Evolutionary conservation across 2,888 invertebrate genomes (phyloP).

Genomic region (Gastracanthus pulcherrimus): DNA sequence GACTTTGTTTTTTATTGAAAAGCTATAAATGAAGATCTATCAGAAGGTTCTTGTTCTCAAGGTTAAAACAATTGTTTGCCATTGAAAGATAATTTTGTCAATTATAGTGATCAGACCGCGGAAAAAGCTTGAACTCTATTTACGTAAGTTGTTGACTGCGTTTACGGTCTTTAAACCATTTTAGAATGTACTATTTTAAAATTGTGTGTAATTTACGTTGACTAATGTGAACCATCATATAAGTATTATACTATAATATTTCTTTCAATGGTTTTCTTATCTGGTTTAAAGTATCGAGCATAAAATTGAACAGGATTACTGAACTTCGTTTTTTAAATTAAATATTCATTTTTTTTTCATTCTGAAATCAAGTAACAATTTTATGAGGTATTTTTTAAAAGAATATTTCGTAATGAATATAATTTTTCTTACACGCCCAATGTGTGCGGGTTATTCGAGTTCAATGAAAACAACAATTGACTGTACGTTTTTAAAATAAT

Average conservation of each 20-base stretch:
- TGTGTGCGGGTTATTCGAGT: background rate
- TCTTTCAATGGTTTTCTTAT: background rate
- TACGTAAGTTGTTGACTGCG: background rate
- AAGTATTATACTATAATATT: no score
- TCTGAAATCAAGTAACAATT: no score
- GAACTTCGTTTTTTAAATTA: no score
- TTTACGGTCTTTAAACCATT: conserved; percentile 2
- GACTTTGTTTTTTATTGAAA: background rate
- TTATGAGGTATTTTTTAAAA: no score
- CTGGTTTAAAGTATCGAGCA: no score
- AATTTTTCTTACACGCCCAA: background rate
- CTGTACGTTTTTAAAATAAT: background rate
- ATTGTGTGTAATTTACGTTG: background rate
- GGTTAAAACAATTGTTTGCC: conserved; percentile 14
- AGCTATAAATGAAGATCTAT: background rate
- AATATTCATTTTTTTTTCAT: no score
- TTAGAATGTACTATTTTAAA: background rate
- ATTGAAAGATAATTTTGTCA: conserved; percentile 11
- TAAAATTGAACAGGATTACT: no score
- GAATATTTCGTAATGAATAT: background rate
- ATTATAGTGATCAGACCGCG: conserved; percentile 22
- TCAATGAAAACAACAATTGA: background rate
- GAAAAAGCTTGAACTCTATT: conserved; percentile 30
- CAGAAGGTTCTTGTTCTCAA: conserved; percentile 1
- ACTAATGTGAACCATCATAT: no score